These are phyloP conservation scores for Phylloscopus collybita DNA, from an alignment of 2,797 vertebrate genomes.

Conservation along the genomic window DNA sequence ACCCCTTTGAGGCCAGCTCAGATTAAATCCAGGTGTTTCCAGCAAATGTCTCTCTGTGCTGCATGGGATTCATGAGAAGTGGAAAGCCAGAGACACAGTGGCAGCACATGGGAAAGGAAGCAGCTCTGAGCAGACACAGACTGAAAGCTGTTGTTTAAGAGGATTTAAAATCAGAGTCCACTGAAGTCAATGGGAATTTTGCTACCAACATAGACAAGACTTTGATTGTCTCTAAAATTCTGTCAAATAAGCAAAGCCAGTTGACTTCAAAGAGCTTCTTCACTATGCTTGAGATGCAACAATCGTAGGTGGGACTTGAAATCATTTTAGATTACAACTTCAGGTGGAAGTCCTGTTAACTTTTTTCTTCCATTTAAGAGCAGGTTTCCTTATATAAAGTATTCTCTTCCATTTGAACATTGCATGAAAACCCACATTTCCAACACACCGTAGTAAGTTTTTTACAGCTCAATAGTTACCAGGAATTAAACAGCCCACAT, in stretches of 20 bases:
- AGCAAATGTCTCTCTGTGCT: neutral
- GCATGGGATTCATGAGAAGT: fast-evolving
- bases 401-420: neutral
- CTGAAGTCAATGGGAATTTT: neutral
- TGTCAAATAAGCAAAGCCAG: neutral
- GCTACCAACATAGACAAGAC: neutral
- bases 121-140: neutral
- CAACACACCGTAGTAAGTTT: neutral
- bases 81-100: neutral
- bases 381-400: neutral
- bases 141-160: neutral
- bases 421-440: neutral
- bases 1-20: neutral
- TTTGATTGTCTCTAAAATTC: neutral
- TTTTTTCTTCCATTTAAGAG: neutral
- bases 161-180: neutral
- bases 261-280: neutral
- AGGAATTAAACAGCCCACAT: neutral
- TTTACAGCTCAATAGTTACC: neutral
- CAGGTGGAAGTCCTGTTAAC: neutral
- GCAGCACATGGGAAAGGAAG: neutral
- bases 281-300: neutral
- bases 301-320: neutral
- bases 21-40: neutral
- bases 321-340: neutral